These are phyloP conservation scores for Heptranchias perlo DNA, from an alignment of 2,113 vertebrate genomes.

Conservation along the genomic window DNA sequence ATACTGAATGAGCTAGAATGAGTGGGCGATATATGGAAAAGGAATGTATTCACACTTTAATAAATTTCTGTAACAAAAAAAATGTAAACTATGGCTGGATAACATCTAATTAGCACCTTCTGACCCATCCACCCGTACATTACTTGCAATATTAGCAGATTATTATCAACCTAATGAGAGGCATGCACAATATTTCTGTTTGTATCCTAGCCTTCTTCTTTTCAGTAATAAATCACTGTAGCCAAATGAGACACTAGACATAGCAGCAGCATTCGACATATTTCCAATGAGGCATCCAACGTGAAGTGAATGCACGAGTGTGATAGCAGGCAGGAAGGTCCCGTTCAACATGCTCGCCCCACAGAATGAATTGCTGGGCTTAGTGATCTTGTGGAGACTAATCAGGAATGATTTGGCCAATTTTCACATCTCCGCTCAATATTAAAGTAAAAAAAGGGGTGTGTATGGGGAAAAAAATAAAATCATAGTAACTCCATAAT, in stretches of 20 bases:
- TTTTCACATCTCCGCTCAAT: neutral
- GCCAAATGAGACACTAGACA: neutral
- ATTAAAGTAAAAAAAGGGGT: neutral
- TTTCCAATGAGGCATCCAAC: neutral
- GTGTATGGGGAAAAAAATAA: neutral
- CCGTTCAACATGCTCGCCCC: neutral
- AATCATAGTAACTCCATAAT: neutral
- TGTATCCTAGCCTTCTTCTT: neutral
- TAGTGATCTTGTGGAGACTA: neutral
- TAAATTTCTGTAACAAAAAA: neutral
- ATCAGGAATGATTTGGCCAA: neutral
- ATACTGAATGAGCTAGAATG: neutral
- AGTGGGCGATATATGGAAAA: neutral
- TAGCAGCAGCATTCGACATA: neutral
- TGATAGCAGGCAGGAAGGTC: neutral
- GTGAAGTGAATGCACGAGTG: neutral
- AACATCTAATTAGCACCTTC: neutral
- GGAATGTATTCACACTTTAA: neutral
- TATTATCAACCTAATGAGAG: neutral
- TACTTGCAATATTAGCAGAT: neutral
- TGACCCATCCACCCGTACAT: neutral
- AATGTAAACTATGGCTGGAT: neutral
- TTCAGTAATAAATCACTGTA: neutral
- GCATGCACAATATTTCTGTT: neutral
- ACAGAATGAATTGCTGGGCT: neutral